Evolutionary conservation across 2,888 invertebrate species (phyloP).

Genomic region (Chaetogeoica ovagalla): DNA sequence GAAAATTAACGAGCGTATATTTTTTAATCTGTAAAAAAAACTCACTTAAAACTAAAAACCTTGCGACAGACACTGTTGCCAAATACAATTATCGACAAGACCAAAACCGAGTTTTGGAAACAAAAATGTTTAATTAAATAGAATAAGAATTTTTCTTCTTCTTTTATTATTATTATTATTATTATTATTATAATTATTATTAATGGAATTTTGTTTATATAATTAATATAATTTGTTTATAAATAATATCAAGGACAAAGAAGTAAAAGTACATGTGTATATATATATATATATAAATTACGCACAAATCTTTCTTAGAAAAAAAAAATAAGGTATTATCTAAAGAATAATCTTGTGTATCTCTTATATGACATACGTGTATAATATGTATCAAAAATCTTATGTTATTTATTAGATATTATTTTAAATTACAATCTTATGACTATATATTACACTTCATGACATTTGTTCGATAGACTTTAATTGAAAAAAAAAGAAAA

Average conservation of each 20-base stretch:
- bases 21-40: not conserved
- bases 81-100: slow-evolving; percentile 19
- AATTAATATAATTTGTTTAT: slow-evolving; percentile 18
- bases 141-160: not conserved
- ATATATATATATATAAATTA: not conserved
- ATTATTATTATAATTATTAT: too few species aligned
- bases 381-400: not conserved
- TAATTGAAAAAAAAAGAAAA: too few species aligned
- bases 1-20: not conserved
- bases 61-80: slow-evolving; percentile 10
- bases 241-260: slow-evolving; percentile 34
- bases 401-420: too few species aligned
- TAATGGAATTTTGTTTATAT: slow-evolving; percentile 6
- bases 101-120: slow-evolving; percentile 18
- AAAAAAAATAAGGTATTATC: not conserved
- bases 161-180: slow-evolving; percentile 4
- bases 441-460: too few species aligned
- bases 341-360: not conserved
- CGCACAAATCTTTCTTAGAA: not conserved
- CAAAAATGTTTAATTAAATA: slow-evolving; percentile 17
- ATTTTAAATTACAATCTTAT: too few species aligned
- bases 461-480: too few species aligned
- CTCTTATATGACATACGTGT: not conserved
- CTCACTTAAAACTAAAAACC: not conserved
- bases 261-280: not conserved